These are phyloP conservation scores for Scaptomyza flava DNA, from an alignment of 2,888 invertebrate species.

Conservation along the genomic window DNA sequence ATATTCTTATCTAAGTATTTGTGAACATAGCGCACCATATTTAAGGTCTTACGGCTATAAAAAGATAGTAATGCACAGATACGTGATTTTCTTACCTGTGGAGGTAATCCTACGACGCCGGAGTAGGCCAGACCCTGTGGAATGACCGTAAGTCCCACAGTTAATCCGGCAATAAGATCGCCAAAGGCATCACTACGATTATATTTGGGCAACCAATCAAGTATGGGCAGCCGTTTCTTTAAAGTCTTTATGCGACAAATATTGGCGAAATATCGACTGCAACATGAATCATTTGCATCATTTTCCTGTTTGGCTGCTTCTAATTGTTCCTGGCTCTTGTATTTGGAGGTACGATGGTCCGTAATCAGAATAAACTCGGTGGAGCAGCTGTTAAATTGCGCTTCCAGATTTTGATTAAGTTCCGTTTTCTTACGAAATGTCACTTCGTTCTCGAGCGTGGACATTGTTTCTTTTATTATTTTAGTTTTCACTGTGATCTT, in stretches of 20 bases:
- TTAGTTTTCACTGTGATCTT: slow-evolving; percentile 15
- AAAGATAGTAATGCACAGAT: slow-evolving; percentile 11
- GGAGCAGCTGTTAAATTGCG: slow-evolving; percentile 76
- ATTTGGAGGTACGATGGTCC: slow-evolving; percentile 78
- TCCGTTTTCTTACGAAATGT: slow-evolving; percentile 71
- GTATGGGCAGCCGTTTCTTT: slow-evolving; percentile 90
- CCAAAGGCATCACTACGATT: slow-evolving; percentile 89
- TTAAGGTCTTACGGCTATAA: neutral
- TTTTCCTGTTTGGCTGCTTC: slow-evolving; percentile 46
- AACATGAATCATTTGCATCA: slow-evolving; percentile 34
- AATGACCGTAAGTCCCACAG: slow-evolving; percentile 89
- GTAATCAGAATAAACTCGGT: slow-evolving; percentile 82
- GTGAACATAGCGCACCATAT: too few relatives aligned
- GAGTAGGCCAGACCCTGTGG: slow-evolving; percentile 95
- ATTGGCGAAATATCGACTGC: slow-evolving; percentile 75
- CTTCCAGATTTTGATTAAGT: slow-evolving; percentile 70
- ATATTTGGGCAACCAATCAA: slow-evolving; percentile 92
- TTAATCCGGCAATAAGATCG: slow-evolving; percentile 95
- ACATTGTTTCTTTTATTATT: slow-evolving; percentile 57
- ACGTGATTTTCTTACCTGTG: slow-evolving; percentile 85
- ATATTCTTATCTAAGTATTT: neutral
- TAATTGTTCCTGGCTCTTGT: slow-evolving; percentile 72
- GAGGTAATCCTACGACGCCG: slow-evolving; percentile 91
- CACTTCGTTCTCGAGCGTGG: slow-evolving; percentile 73
- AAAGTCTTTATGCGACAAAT: slow-evolving; percentile 89